Evolutionary conservation across 2,797 vertebrate species (phyloP).

Genomic region (Myripristis jacobus): DNA sequence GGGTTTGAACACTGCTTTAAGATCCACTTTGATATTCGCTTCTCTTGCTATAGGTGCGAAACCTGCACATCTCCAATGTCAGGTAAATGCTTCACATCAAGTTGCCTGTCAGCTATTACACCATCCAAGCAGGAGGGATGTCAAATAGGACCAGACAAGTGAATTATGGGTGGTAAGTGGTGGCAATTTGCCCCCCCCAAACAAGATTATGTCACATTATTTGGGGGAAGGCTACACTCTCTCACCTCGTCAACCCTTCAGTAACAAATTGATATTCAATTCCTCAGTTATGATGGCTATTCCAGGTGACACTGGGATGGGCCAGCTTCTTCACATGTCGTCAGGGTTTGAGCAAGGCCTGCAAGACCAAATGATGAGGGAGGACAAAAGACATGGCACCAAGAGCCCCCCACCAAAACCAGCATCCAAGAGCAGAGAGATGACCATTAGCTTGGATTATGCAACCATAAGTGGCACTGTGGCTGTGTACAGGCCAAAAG

Average conservation of each 20-base stretch:
- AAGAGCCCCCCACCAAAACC: conserved; percentile 17
- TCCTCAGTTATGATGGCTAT: conserved; percentile 27
- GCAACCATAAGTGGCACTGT: conserved; percentile 62
- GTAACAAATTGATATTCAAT: conserved; percentile 7
- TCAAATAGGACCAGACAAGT: conserved; percentile 9
- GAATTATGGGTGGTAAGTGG: neutral
- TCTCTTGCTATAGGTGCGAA: conserved; percentile 28
- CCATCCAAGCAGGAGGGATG: neutral
- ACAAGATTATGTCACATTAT: neutral
- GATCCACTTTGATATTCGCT: conserved; percentile 20
- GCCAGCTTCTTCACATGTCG: conserved; percentile 29
- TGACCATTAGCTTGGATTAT: conserved; percentile 64
- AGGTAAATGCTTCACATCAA: conserved; percentile 4
- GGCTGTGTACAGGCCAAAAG: conserved; percentile 62
- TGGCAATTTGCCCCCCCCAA: neutral
- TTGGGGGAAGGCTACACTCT: neutral
- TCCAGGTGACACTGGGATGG: conserved; percentile 30
- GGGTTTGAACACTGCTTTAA: conserved; percentile 42
- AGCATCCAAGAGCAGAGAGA: conserved; percentile 26
- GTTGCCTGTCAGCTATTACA: neutral
- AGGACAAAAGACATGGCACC: conserved; percentile 14
- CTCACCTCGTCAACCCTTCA: conserved; percentile 23
- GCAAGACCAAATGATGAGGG: conserved; percentile 13
- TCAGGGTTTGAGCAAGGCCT: conserved; percentile 31
- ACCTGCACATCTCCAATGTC: conserved; percentile 16